Conservation (phyloP, 2,797 vertebrate species). For the Dromococcyx pavoninus region DNA sequence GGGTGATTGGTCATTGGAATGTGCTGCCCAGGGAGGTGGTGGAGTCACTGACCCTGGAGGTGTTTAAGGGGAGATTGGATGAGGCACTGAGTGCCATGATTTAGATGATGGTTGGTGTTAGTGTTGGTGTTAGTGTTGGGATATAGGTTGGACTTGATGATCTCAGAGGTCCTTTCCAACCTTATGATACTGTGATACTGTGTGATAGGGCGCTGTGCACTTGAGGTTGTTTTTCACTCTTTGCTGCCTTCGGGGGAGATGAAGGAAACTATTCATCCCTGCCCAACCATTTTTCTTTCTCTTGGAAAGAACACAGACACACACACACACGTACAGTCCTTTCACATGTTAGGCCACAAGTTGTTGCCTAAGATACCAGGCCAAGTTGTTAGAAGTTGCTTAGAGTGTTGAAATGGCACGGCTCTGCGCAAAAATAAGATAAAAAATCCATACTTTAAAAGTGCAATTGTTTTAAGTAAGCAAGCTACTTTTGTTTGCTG, state of each 20-base stretch:
- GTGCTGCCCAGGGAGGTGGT: too few relatives aligned
- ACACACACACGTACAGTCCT: background rate
- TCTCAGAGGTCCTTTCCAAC: too few relatives aligned
- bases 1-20: too few relatives aligned
- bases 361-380: background rate
- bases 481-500: background rate
- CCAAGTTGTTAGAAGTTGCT: background rate
- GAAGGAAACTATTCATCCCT: background rate
- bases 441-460: background rate
- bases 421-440: background rate
- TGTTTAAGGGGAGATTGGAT: too few relatives aligned
- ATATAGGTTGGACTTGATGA: too few relatives aligned
- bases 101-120: too few relatives aligned
- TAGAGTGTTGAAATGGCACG: background rate
- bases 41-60: too few relatives aligned
- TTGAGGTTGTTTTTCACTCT: background rate
- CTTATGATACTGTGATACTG: too few relatives aligned
- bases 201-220: accelerated
- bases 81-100: too few relatives aligned
- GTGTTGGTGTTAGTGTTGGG: too few relatives aligned
- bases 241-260: background rate
- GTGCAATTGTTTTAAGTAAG: background rate
- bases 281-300: background rate
- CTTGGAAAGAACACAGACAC: background rate
- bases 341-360: background rate